A percentile compares a stretch with the other conserved stretches of the same genome.
Conservation (phyloP, 2,888 invertebrate genomes). For the Hirtodrosophila histrioides region DNA sequence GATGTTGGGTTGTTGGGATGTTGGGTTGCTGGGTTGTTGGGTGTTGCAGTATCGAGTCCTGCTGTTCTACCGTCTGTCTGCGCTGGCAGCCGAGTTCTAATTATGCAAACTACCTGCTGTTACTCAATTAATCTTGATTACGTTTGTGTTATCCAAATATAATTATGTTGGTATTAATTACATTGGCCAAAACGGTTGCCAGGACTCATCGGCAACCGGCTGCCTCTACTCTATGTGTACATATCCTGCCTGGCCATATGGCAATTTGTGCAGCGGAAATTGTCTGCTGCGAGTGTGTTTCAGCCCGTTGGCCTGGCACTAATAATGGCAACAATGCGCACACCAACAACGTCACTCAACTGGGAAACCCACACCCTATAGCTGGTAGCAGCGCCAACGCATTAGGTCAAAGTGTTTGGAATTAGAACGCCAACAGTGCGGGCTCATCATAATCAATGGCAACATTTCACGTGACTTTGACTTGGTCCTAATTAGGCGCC, state of each 20-base stretch:
- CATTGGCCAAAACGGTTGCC: constrained; percentile 52
- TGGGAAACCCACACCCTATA: not conserved
- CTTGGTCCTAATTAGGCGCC: constrained; percentile 43
- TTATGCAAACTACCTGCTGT: constrained; percentile 80
- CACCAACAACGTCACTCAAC: constrained; percentile 12
- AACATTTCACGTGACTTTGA: constrained; percentile 44
- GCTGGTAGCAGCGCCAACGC: constrained; percentile 11
- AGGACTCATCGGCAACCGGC: not conserved
- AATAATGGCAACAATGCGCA: constrained; percentile 40
- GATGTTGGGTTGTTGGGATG: not conserved
- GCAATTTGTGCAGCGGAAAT: constrained; percentile 67
- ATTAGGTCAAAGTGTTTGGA: constrained; percentile 58
- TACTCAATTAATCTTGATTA: constrained; percentile 80
- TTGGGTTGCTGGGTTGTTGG: constrained; percentile 2
- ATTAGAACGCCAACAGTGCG: constrained; percentile 43
- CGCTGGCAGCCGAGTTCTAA: constrained; percentile 52
- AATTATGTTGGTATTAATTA: constrained; percentile 80
- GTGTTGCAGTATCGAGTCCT: not conserved
- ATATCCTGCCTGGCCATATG: constrained; percentile 6
- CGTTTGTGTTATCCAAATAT: constrained; percentile 80
- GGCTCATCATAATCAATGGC: constrained; percentile 60
- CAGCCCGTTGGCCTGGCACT: constrained; percentile 34
- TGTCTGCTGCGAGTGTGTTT: constrained; percentile 38
- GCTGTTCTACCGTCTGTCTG: constrained; percentile 25
- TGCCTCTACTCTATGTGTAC: not conserved